Percentiles rank a stretch among this genome's conserved stretches.
Evolutionary conservation across 2,888 invertebrate species (phyloP).

Genomic region (Dione juno): DNA sequence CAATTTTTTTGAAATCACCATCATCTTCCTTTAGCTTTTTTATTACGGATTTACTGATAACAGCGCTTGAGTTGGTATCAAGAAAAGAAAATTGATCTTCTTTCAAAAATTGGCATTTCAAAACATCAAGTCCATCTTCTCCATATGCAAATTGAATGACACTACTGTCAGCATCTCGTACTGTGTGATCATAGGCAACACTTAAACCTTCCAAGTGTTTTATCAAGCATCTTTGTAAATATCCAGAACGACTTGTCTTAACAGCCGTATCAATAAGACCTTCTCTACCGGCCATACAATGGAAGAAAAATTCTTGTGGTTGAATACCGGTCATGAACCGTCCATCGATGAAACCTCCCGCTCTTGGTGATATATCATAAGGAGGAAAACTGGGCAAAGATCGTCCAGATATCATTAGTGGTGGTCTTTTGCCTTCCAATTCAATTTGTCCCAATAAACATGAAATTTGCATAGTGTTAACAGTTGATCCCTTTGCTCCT

Average conservation of each 20-base stretch:
- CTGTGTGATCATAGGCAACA: slow-evolving; percentile 96
- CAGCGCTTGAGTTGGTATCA: slow-evolving; percentile 89
- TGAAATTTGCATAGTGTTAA: slow-evolving; percentile 99
- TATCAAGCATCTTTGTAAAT: slow-evolving; percentile 97
- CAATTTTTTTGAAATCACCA: slow-evolving; percentile 75
- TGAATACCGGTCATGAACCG: slow-evolving; percentile 99
- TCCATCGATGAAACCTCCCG: slow-evolving; percentile 98
- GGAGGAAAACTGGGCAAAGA: slow-evolving; percentile 95
- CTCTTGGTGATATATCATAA: slow-evolving; percentile 94
- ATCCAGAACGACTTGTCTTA: slow-evolving; percentile 99
- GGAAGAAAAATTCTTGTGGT: slow-evolving; percentile 99
- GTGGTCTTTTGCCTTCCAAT: slow-evolving; percentile 98
- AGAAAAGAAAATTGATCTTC: slow-evolving; percentile 90
- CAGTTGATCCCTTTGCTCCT: slow-evolving; percentile 99
- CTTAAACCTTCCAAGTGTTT: slow-evolving; percentile 98
- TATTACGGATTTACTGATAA: slow-evolving; percentile 83
- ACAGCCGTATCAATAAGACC: slow-evolving; percentile 99
- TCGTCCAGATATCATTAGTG: slow-evolving; percentile 96
- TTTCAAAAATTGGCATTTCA: slow-evolving; percentile 92
- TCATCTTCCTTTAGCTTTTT: slow-evolving; percentile 82
- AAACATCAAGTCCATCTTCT: slow-evolving; percentile 96
- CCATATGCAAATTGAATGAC: slow-evolving; percentile 97
- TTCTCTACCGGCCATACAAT: slow-evolving; percentile 99
- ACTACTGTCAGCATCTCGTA: slow-evolving; percentile 96
- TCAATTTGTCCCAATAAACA: slow-evolving; percentile 99